phyloP scores from a whole-genome alignment of 2,888 invertebrate genomes.

The Scrobipalpa atriplicella region DNA sequence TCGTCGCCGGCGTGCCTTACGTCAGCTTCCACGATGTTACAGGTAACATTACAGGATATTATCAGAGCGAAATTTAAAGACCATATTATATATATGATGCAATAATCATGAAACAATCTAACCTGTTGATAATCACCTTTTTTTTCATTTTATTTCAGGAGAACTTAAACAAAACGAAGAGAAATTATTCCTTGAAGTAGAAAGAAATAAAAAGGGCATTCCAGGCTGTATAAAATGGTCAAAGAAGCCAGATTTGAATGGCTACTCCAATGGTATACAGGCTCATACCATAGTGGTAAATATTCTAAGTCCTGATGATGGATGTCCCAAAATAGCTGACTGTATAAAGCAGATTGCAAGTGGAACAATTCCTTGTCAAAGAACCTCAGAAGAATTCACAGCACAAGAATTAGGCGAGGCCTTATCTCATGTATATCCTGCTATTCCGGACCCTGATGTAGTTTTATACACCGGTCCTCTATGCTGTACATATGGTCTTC shows the following conservation, averaged over 20 bases:
- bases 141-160: slow-evolving; percentile 68
- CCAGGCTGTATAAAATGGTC: slow-evolving; percentile 82
- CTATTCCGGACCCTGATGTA: slow-evolving; percentile 91
- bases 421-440: slow-evolving; percentile 74
- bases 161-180: slow-evolving; percentile 80
- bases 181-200: slow-evolving; percentile 79
- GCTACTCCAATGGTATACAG: slow-evolving; percentile 79
- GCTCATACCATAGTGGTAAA: slow-evolving; percentile 83
- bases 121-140: neutral
- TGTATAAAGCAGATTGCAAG: slow-evolving; percentile 72
- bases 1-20: slow-evolving; percentile 88
- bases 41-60: slow-evolving; percentile 76
- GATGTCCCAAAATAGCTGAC: slow-evolving; percentile 74
- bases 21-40: slow-evolving; percentile 92
- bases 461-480: slow-evolving; percentile 86
- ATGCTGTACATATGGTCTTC: slow-evolving; percentile 88
- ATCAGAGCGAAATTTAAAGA: neutral
- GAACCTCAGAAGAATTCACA: slow-evolving; percentile 74
- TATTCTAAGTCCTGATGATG: slow-evolving; percentile 79
- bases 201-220: slow-evolving; percentile 76
- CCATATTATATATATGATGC: slow-evolving; percentile 34
- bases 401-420: slow-evolving; percentile 81
- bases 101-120: slow-evolving; percentile 29
- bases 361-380: slow-evolving; percentile 53
- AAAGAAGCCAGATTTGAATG: slow-evolving; percentile 71